Evolutionary conservation across 2,888 invertebrate genomes (phyloP), one percentile per base, ranked within the genome.

Genomic region (Blera fallax): DNA sequence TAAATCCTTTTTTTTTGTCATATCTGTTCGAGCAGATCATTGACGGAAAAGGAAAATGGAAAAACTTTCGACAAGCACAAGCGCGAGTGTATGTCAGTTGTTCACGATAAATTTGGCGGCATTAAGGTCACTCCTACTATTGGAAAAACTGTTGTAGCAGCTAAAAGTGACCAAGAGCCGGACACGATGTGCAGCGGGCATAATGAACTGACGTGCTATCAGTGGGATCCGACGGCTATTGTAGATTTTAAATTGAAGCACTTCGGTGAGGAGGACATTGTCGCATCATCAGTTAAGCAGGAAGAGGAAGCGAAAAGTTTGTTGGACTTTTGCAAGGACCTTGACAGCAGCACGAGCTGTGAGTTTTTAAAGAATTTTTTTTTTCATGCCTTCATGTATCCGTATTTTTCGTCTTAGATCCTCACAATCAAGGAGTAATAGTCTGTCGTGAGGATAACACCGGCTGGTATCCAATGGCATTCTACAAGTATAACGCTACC

Each of bases 381-480:
- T 14, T 37, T 6, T 7, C 24, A 27, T 40, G 24, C 10, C 8
- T n/a, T n/a, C n/a, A n/a, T n/a, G n/a, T n/a, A n/a, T n/a, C n/a
- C n/a, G n/a, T 29, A 8, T 32, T 58, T 16, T 24, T 29, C 27
- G 32, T 56, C 77, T 10, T 50, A 90, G 92, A 87, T 78, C 87
- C 91, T 82, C 90, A 92, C 34, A 96, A 95, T 95, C 94, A 94
- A 87, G 96, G 96, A 32, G 93, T 94, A 18, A 93, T 96, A 14
- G 94, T 94, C 45, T 97, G 96, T 88, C 94, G 94, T 50, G 93
- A 94, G 8, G 92, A 93, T 5, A 87, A 90, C 32, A 90, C 90
- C 8, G 95, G 95, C 18, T 96, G 96, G 96, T 95, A 95, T 90
- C 96, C 96, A 0, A 94, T 94, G 3, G 95, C 95, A 0, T 93